phyloP scores from a whole-genome alignment of 1,140 invertebrate species.

The Chymomyza costata region DNA sequence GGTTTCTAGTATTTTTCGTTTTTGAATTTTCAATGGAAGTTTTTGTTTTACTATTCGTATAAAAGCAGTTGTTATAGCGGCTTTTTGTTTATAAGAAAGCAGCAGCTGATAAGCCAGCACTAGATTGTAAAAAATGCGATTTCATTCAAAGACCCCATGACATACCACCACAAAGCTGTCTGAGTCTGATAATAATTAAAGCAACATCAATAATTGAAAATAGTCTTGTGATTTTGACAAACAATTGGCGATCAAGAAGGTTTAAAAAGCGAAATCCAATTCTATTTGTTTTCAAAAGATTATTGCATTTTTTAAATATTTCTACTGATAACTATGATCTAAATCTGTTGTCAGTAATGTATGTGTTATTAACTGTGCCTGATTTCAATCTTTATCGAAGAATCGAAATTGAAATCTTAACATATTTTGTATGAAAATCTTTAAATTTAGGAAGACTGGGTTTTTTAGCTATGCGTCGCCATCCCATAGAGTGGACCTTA shows the following conservation, averaged over 20 bases:
- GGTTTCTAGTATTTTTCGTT: conserved; percentile 25
- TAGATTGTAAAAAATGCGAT: conserved; percentile 15
- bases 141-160: too few relatives aligned
- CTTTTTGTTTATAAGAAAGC: not conserved
- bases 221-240: conserved; percentile 54
- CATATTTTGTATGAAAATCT: too few relatives aligned
- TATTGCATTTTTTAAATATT: conserved; percentile 9
- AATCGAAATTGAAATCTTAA: too few relatives aligned
- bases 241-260: too few relatives aligned
- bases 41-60: conserved; percentile 27
- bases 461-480: too few relatives aligned
- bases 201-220: conserved; percentile 3
- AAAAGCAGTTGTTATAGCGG: conserved; percentile 30
- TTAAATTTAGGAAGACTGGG: too few relatives aligned
- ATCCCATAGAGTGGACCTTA: too few relatives aligned
- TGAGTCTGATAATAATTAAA: conserved; percentile 53
- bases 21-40: conserved; percentile 6
- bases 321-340: too few relatives aligned
- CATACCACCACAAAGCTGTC: conserved; percentile 39
- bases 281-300: conserved; percentile 28
- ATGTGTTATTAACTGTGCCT: too few relatives aligned
- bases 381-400: too few relatives aligned
- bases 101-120: not conserved
- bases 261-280: too few relatives aligned
- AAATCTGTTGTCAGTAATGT: too few relatives aligned